Evolutionary conservation across 2,797 vertebrate genomes (phyloP), one percentile per base, ranked within the genome.

Genomic region (Sphenopsis melanotis): DNA sequence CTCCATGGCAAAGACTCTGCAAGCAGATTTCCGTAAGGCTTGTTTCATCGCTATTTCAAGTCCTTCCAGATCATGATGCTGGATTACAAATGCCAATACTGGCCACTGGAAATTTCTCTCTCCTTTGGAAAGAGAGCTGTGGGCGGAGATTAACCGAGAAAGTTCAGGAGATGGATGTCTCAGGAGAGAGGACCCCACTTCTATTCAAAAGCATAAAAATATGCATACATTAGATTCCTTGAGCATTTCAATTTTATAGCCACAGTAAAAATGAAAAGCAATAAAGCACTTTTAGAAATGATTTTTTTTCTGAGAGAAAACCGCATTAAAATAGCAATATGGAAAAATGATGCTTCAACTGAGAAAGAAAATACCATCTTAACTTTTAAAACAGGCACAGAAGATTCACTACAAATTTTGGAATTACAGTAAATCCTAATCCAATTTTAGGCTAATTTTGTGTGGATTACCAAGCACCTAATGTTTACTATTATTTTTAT

Each of bases 101-200:
- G 99, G 99, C 99, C 99, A 99, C 95, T 99, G 99, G 98, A 99
- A 99, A 97, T 99, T 99, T 93, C 99, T 98, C 97, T 99, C 99
- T 89, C 99, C 99, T 96, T 99, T 99, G 95, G 99, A 99, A 96
- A 99, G 99, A 78, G 99, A 99, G 97, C 99, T 99, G 79, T 99
- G 99, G 77, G 99, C 99, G 41, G 99, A 99, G 97, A 99, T 99
- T 89, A 99, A 98, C 79, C 99, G 98, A 81, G 99, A 99, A 61
- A 99, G 98, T 97, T 99, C 99, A 29, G 99, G 99, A 96, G 99
- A 99, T 42, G 99, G 99, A 98, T 99, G 99, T 89, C 99, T 98
- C 96, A 99, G 96, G 72, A 99, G 98, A 12, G 99, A 99, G 64
- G 99, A 99, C 69, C 99, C 99, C 95, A 99, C 99, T 98, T 99